Conservation (phyloP, 2,797 vertebrate species). For the Gymnoscopelus microlampas region DNA sequence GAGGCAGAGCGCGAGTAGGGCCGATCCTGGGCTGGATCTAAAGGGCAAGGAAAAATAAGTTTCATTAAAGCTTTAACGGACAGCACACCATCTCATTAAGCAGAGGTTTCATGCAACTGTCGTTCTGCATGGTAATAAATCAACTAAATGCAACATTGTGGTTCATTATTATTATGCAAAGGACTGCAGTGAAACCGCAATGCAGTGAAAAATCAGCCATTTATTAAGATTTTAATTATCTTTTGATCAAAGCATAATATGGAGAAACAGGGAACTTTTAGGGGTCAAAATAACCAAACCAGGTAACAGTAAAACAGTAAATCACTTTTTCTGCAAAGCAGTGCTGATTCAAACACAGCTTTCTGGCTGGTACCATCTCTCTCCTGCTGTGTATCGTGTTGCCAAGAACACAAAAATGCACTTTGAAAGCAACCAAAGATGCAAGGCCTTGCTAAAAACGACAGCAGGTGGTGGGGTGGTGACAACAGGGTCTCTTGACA, state of each 20-base stretch:
- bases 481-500: slow-evolving; percentile 45
- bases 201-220: too few relatives aligned
- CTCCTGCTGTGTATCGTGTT: slow-evolving; percentile 9
- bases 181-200: too few relatives aligned
- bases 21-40: slow-evolving; percentile 74
- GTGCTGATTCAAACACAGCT: slow-evolving; percentile 22
- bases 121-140: too few relatives aligned
- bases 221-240: slow-evolving; percentile 6
- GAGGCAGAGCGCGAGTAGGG: slow-evolving; percentile 79
- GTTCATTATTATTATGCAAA: too few relatives aligned
- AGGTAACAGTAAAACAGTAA: too few relatives aligned
- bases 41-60: slow-evolving; percentile 6
- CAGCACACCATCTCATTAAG: not conserved
- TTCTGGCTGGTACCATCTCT: slow-evolving; percentile 3
- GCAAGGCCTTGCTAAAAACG: slow-evolving; percentile 21
- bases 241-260: not conserved
- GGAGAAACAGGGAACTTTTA: not conserved
- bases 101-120: not conserved
- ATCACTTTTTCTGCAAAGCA: slow-evolving; percentile 16
- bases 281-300: slow-evolving; percentile 16
- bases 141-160: too few relatives aligned
- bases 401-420: slow-evolving; percentile 14
- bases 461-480: slow-evolving; percentile 18
- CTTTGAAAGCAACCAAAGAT: slow-evolving; percentile 22
- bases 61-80: not conserved